phyloP scores from a whole-genome alignment of 2,113 vertebrate genomes.

The Sapayoa aenigma region DNA sequence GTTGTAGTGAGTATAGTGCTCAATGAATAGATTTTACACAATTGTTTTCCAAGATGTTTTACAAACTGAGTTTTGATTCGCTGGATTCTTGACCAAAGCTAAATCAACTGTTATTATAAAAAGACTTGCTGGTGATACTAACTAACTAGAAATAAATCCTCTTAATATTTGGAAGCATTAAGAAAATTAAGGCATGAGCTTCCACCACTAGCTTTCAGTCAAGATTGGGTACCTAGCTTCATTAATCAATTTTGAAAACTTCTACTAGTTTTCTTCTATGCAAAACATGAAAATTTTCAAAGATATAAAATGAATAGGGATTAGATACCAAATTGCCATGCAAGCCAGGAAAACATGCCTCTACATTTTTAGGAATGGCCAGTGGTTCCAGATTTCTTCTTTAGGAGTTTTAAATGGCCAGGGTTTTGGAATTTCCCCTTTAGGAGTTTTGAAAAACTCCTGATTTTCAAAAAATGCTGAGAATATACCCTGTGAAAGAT shows the following conservation, averaged over 20 bases:
- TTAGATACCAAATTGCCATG: background rate
- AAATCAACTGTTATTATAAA: background rate
- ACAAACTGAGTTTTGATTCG: background rate
- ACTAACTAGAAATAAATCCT: background rate
- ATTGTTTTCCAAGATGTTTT: background rate
- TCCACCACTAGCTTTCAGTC: background rate
- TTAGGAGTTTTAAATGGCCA: background rate
- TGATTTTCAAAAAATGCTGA: background rate
- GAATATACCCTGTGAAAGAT: background rate
- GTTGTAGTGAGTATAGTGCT: background rate
- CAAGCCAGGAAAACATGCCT: background rate
- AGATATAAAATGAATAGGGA: background rate
- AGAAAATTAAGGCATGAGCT: background rate
- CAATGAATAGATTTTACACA: background rate
- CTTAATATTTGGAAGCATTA: background rate
- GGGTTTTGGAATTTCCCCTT: background rate
- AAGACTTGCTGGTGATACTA: background rate
- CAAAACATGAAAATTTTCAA: background rate
- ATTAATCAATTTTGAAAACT: background rate
- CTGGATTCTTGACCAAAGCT: background rate
- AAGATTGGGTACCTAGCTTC: rapidly evolving
- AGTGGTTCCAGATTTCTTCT: background rate
- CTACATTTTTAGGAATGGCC: background rate
- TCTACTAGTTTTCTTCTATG: background rate
- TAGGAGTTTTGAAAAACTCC: background rate